Base-by-base conservation (phyloP, 1,140 invertebrate species). In the Tetraneura akinire region DNA sequence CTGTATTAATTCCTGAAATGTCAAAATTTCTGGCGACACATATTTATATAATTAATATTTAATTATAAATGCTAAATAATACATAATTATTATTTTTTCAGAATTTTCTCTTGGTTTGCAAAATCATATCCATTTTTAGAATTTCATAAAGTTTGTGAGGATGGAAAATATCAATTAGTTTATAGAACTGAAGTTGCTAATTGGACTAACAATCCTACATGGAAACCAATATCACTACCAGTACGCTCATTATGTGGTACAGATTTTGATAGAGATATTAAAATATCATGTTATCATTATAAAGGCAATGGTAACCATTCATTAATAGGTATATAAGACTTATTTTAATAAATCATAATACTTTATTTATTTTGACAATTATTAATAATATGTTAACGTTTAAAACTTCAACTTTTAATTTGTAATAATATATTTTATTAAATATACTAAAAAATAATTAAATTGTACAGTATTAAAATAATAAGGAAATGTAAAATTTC, bases 171-270 rank as follows among this genome's bases (percentile, higher is more conserved):
- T 81, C 82, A 84, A 82, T 80, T 86, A 80, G 87, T 86, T 62
- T 83, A 87, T 76, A 73, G 83, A 73, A 82, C 88, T 45, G 88
- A 90, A 83, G 86, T 87, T 6, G 86, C 88, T 11, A 88, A 87
- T 81, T 86, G 86, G 57, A 89, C 86, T 4, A 82, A 88, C 51
- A 88, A 89, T 84, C 90, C 90, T 14, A 84, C 85, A n/a, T 91
- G 89, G 89, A 85, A 85, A 82, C 84, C 86, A 32, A 88, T 90
- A 81, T 85, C 85, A 29, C 83, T 90, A 29, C 84, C 87, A 23
- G 84, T 89, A 0, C 83, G 87, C 45, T 84, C 85, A 6, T 82
- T 91, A 9, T 90, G 89, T 83, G 88, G 89, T 84, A 89, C 88
- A 21, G 90, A 91, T 83, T 86, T 87, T 83, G 88, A 90, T 81